These are phyloP conservation scores for Eurosta solidaginis DNA, from an alignment of 1,140 invertebrate genomes.

Conservation along the genomic window DNA sequence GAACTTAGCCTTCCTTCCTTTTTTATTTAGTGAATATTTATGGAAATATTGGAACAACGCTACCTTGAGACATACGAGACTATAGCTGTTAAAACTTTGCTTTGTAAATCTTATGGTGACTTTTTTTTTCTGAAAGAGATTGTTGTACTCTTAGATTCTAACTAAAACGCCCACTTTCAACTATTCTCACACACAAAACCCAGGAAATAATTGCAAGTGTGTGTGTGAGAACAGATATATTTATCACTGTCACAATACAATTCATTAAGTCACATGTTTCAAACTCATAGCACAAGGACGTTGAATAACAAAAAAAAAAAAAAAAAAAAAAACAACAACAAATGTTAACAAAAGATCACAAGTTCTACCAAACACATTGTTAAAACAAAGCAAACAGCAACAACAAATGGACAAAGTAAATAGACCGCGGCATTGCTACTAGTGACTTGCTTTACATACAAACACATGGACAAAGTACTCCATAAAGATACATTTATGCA, in stretches of 20 bases:
- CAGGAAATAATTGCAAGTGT: neutral
- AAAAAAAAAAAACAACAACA: neutral
- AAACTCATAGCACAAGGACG: neutral
- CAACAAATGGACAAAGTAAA: conserved; percentile 18
- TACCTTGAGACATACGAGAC: too few relatives aligned
- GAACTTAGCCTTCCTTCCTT: too few relatives aligned
- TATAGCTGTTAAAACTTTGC: too few relatives aligned
- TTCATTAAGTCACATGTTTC: conserved; percentile 4
- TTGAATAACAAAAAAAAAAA: too few relatives aligned
- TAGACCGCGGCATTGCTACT: conserved; percentile 4
- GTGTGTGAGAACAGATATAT: neutral
- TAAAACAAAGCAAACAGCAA: neutral
- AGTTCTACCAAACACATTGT: neutral
- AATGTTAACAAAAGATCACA: neutral
- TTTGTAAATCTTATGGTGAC: too few relatives aligned
- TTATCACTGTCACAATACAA: neutral
- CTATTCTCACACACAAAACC: too few relatives aligned
- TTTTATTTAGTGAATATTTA: too few relatives aligned
- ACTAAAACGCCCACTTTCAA: too few relatives aligned
- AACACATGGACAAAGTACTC: too few relatives aligned
- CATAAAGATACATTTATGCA: neutral
- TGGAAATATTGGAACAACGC: too few relatives aligned
- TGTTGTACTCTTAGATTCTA: too few relatives aligned
- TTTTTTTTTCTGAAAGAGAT: too few relatives aligned
- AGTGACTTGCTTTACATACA: neutral